phyloP scores from a whole-genome alignment of 2,888 invertebrate species.

The Ectemnius continuus region DNA sequence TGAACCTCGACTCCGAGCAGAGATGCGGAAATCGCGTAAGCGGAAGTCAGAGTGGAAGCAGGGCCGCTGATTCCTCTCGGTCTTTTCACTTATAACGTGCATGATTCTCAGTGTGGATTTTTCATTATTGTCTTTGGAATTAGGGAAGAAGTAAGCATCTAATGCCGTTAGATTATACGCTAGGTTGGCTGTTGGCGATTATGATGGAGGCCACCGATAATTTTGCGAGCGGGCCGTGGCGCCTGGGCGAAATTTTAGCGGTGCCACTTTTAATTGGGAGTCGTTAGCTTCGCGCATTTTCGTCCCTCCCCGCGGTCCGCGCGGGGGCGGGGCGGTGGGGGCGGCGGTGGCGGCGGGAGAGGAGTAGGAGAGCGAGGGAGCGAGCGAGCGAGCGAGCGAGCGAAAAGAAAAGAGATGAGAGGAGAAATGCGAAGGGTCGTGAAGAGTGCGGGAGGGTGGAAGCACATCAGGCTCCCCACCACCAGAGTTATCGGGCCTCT shows the following conservation, averaged over 20 bases:
- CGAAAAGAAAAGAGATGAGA: constrained; percentile 28
- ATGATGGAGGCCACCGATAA: constrained; percentile 19
- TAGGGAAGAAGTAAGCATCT: too few relatives aligned
- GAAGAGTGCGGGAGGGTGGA: constrained; percentile 25
- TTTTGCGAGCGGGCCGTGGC: constrained; percentile 20
- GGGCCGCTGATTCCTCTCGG: background rate
- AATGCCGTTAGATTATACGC: too few relatives aligned
- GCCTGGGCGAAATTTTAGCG: constrained; percentile 70
- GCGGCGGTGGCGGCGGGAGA: constrained; percentile 18
- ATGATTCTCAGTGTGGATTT: too few relatives aligned
- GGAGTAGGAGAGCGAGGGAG: constrained; percentile 39
- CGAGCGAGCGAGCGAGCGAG: constrained; percentile 41
- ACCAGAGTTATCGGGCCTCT: constrained; percentile 42
- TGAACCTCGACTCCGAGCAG: too few relatives aligned
- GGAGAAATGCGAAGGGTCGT: constrained; percentile 32
- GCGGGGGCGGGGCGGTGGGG: constrained; percentile 55
- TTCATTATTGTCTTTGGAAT: too few relatives aligned
- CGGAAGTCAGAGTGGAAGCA: constrained; percentile 14
- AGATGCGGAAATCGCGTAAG: background rate
- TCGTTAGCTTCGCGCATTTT: constrained; percentile 82
- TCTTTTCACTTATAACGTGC: too few relatives aligned
- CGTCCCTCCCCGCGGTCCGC: constrained; percentile 70
- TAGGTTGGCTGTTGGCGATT: too few relatives aligned
- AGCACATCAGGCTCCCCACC: constrained; percentile 62
- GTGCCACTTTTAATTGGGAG: constrained; percentile 81